Evolutionary conservation across 37 sponge, comb jelly and placozoan species (phyloP), one percentile per base, ranked within the genome.

Genomic region (Cliona cf. orientalis): DNA sequence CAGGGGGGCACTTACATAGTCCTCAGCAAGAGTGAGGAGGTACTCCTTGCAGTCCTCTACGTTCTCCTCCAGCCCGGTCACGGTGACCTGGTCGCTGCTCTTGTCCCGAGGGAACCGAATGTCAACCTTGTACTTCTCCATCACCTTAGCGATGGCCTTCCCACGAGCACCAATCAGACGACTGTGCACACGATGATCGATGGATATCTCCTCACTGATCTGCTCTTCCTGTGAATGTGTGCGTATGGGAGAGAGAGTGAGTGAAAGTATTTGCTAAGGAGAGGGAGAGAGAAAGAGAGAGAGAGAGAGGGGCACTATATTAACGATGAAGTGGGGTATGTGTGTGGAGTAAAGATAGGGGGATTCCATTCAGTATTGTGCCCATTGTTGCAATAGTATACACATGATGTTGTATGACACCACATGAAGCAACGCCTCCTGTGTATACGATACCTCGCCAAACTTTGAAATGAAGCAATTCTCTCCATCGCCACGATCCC

Each of bases 1-100:
- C 72, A 34, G 34, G 17, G 2, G 11, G 2, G 7, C 1, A 95
- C 95, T 74, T 74, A 96, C 97, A 45, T 88, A 86, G 55, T 93
- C 94, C 64, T 96, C 97, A 9, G 82, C 89, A 14, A 86, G 64
- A 41, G 58, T 87, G 33, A 88, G 60, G 2, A 96, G 80, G 65
- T 96, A 89, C 29, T 96, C 91, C 78, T 88, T 93, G 31, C 89
- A 88, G 43, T 93, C 97, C 38, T 87, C 93, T 36, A 96, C 94
- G 69, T 93, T 93, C 38, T 93, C 97, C 77, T 87, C 89, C 74
- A 87, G 58, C 35, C 97, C 97, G 14, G 82, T 84, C 31, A 96
- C 72, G 28, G 86, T 73, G 49, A 96, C 89, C 2, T 41, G 49
- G 41, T 61, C 66, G n/a, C 84, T 78, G 12, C 26, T 32, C 77